Base-by-base conservation (phyloP, 2,113 vertebrate species). In the Actenoides hombroni region DNA sequence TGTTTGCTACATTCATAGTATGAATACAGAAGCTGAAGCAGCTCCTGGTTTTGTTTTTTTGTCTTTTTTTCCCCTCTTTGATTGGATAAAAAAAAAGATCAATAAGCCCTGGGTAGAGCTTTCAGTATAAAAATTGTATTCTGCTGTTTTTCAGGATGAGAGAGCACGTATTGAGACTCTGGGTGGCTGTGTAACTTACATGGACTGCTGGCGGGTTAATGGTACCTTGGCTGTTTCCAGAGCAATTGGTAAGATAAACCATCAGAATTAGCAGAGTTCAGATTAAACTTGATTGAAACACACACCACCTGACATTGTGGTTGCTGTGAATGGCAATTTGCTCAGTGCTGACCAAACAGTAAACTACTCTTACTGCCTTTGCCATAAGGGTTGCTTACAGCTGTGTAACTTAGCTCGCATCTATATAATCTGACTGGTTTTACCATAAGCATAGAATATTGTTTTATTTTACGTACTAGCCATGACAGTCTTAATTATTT, bases 151-250 rank as follows among this genome's bases (percentile, higher is more conserved):
- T 23, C 97, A 99, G 99, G 99, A 99, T 56, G 99, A 99, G 94
- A 99, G 97, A 93, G 97, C 98, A 54, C 98, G 99, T 67, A 99
- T 99, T 33, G 99, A 99, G 95, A 97, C 98, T 2, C 97, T 99
- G 46, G 99, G 99, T 1, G 99, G 99, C 61, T 99, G 99, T 26
- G 98, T 99, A 37, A 98, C 98, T 16, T 98, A 99, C 90, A 98
- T 99, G 98, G 99, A 99, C 69, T 99, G 99, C 97, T 99, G 99
- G 99, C 78, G 99, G 25, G 99, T 99, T 84, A 99, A 99, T n/a
- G 99, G 99, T 25, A 99, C 99, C n/a, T 98, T 99, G 48, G 99
- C 99, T 7, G 99, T 99, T 56, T 99, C 99, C 93, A 98, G 99
- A 96, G 99, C 99, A 29, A 99, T 99, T 11, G 99, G 99, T 99